These are phyloP conservation scores for Ptychodera flava DNA, from an alignment of 35 echinoderm and acorn worm genomes.

Conservation along the genomic window DNA sequence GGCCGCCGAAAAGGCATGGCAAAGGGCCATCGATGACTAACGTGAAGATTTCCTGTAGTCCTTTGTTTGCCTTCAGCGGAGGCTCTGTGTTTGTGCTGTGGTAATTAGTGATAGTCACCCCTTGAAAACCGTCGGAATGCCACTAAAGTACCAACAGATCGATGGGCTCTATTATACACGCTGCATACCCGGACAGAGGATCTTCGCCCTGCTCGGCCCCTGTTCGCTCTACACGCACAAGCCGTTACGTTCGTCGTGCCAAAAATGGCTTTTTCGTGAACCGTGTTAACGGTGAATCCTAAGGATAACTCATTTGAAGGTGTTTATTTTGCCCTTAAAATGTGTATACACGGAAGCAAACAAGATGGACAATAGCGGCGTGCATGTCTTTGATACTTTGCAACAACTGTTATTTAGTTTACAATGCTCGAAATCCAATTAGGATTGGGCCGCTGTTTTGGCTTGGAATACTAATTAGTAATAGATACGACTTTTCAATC, in stretches of 20 bases:
- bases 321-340: neutral
- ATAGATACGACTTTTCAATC: neutral
- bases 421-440: neutral
- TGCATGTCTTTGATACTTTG: neutral
- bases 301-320: too few relatives aligned
- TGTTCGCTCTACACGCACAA: too few relatives aligned
- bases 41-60: neutral
- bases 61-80: neutral
- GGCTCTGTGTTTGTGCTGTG: neutral
- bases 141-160: neutral
- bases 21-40: neutral
- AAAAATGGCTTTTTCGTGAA: too few relatives aligned
- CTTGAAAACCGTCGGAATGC: neutral
- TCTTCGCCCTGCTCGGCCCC: too few relatives aligned
- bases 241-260: too few relatives aligned
- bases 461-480: neutral
- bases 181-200: too few relatives aligned
- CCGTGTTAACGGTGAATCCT: too few relatives aligned
- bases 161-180: too few relatives aligned
- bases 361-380: neutral
- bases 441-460: neutral
- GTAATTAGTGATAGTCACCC: neutral
- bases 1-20: neutral
- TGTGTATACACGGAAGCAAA: neutral
- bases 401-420: neutral